Base-by-base conservation (phyloP, 2,888 invertebrate species). In the Liopterus haemorrhoidalis region DNA sequence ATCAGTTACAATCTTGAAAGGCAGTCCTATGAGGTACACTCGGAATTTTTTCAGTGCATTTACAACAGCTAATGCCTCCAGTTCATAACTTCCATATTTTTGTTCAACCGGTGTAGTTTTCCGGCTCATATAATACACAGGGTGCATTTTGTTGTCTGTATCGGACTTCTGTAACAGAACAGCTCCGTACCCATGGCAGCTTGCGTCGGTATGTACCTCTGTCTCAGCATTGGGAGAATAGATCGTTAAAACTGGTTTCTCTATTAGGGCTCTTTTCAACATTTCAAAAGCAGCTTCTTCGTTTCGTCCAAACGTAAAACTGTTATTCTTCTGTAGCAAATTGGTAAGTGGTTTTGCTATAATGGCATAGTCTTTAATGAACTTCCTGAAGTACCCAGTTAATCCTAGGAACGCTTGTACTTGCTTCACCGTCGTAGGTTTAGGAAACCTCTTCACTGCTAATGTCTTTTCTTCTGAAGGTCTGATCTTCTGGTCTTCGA, bases 41-140 rank as follows among this genome's bases (percentile, higher is more conserved):
- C 58, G 43, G 36, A 57, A 60, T 30, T 56, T 59, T 20, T 54
- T 54, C 2, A 56, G n/a, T 1, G 58, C 54, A 24, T 48, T 47
- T 1, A 59, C 42, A 3, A 62, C 48, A 0, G 59, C 58, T 1
- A 55, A 8, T 2, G 51, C 50, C 24, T 60, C 57, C 5, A 60
- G 25, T 35, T 59, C 57, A 12, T 61, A 58, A 8, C 55, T 56
- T 12, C 49, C 39, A 24, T 51, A 53, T 5, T 52, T 52, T 8
- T 53, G 48, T 31, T 59, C 57, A 1, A 28, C 39, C 1, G 41
- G 35, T 1, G 46, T 52, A 2, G 57, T 57, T 37, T 53, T 53
- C 9, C 48, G 37, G 15, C 57, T 59, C 41, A 52, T 50, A 22
- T 49, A 58, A 41, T 55, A 49, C 3, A 57, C 36, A 0, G 53